phyloP scores from a whole-genome alignment of 2,113 vertebrate species.

The Cavia porcellus region DNA sequence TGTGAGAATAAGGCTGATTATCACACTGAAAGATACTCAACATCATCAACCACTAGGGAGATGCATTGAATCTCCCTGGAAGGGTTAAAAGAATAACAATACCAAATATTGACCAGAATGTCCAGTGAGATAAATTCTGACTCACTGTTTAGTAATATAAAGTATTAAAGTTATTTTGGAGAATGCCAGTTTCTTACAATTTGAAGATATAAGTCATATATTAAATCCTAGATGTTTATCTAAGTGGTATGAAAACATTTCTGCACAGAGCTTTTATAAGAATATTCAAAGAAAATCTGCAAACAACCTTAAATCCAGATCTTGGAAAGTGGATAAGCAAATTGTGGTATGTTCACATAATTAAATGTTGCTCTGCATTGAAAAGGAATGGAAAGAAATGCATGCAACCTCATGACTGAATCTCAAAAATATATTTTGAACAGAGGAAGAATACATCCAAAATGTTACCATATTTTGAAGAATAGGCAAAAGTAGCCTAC shows the following conservation, averaged over 20 bases:
- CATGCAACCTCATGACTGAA: neutral
- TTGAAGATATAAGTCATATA: neutral
- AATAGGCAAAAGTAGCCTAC: neutral
- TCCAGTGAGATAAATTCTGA: neutral
- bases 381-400: neutral
- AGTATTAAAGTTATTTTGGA: neutral
- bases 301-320: neutral
- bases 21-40: neutral
- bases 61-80: neutral
- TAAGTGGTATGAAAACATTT: constrained; percentile 9
- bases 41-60: neutral
- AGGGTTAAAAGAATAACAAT: neutral
- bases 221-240: neutral
- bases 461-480: neutral
- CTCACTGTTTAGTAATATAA: neutral
- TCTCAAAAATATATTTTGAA: neutral
- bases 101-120: neutral
- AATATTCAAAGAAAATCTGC: constrained; percentile 19
- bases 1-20: neutral
- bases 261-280: neutral
- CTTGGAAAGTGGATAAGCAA: neutral
- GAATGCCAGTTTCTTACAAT: neutral
- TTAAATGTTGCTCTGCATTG: neutral
- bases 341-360: neutral
- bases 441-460: neutral